A percentile compares a stretch with the other conserved stretches of the same genome.
phyloP scores from a whole-genome alignment of 2,888 invertebrate species.

The Cephonodes hylas region DNA sequence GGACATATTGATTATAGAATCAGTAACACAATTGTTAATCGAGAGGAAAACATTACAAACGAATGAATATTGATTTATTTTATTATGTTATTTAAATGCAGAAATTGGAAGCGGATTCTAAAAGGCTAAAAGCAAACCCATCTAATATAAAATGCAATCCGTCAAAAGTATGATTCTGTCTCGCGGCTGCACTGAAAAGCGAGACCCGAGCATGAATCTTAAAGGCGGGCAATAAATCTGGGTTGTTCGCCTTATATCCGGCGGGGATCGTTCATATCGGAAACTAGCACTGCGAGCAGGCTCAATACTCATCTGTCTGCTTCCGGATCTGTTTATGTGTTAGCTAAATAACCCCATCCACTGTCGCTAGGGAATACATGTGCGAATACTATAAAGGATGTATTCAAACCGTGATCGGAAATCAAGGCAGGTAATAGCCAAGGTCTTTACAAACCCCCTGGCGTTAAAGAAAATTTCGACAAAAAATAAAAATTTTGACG shows the following conservation, averaged over 20 bases:
- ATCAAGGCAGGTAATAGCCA: too few species aligned
- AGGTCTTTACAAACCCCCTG: too few species aligned
- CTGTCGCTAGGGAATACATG: neutral
- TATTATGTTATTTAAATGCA: neutral
- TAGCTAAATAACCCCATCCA: neutral
- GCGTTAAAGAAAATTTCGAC: too few species aligned
- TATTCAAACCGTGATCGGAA: too few species aligned
- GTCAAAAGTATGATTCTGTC: neutral
- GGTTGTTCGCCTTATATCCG: constrained; percentile 24
- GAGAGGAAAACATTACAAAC: too few species aligned
- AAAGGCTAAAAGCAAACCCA: neutral
- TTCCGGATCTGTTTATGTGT: constrained; percentile 27
- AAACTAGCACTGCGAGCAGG: constrained; percentile 28
- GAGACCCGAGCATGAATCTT: constrained; percentile 5
- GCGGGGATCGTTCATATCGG: constrained; percentile 24
- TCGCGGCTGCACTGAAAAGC: neutral
- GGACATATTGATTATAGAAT: too few species aligned
- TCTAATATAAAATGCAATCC: neutral
- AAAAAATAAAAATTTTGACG: too few species aligned
- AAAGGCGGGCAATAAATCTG: constrained; percentile 17
- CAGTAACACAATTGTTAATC: too few species aligned
- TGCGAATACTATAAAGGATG: too few species aligned
- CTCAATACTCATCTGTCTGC: constrained; percentile 36
- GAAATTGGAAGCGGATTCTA: neutral
- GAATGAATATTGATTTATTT: too few species aligned